Evolutionary conservation across 1,140 invertebrate species (phyloP), one percentile per base, ranked within the genome.

Genomic region (Drosophila lini): DNA sequence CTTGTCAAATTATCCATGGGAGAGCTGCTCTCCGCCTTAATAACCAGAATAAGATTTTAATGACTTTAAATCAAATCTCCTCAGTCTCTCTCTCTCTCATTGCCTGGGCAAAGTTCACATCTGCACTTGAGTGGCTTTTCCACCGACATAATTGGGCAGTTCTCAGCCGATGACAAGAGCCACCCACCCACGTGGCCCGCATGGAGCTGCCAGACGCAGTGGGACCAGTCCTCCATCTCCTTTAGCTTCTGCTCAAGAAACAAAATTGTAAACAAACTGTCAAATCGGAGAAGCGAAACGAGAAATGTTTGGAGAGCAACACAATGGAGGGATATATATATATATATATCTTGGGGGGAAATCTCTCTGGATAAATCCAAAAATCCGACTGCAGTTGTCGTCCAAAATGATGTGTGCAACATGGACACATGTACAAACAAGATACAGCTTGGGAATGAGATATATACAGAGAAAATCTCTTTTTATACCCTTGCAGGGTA

Each of bases 211-310:
- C 81, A 78, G 82, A 86, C 74, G 77, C 75, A 78, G 61, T 50
- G 53, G 74, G 41, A 59, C 44, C 34, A 25, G 34, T 22, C 45
- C 62, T 7, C 28, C 44, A 47, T 40, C n/a, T 22, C 9, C 40
- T 16, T 5, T 38, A 19, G 19, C 50, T 16, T 32, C 68, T 65
- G 22, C 42, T 28, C 22, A 32, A 45, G 16, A 11, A 69, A 41
- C 61, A 78, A 67, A 67, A 69, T 65, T 80, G 80, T 86, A 86
- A 86, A 86, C 83, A 88, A 86, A 77, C 83, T 86, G 82, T 86
- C 83, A 88, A 77, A 55, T 57, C 44, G 53, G 15, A 75, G 69
- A 55, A 62, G 34, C 50, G 44, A 71, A 63, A 59, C 32, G 52
- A 63, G 44, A 78, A 82, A 67, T 79, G 47, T 52, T 81, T 74